Percentiles rank a stretch among this genome's conserved stretches.
Evolutionary conservation across 2,113 vertebrate genomes (phyloP).

Genomic region (Zosterops japonicus): DNA sequence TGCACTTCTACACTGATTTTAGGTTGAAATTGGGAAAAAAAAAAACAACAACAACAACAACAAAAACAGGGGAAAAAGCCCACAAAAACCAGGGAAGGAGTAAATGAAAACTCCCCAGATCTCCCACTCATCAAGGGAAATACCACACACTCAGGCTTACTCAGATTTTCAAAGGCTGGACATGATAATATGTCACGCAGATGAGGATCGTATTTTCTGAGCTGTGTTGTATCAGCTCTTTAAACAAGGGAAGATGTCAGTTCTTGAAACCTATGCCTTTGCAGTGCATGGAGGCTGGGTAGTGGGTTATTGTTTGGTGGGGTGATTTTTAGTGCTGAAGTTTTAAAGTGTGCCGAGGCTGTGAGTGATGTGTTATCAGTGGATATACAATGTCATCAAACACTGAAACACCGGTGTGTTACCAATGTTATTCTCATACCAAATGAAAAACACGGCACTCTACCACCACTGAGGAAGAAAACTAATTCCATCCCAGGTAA

Average conservation of each 20-base stretch:
- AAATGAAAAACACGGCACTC: not conserved
- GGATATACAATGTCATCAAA: not conserved
- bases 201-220: not conserved
- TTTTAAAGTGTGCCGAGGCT: rapidly evolving
- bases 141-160: not conserved
- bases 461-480: not conserved
- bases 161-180: not conserved
- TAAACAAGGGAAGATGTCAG: not conserved
- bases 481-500: not conserved
- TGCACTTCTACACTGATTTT: not conserved
- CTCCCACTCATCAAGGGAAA: not conserved
- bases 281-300: not conserved
- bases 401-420: not conserved
- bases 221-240: not conserved
- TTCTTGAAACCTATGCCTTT: not conserved
- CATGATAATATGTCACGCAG: not conserved
- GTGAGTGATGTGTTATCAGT: not conserved
- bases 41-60: no score
- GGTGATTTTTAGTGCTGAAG: not conserved
- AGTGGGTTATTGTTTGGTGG: not conserved
- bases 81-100: not conserved
- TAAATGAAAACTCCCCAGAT: not conserved
- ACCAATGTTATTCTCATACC: no score
- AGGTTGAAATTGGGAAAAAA: not conserved
- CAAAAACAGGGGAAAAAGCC: no score